Evolutionary conservation across 2,797 vertebrate species (phyloP).

Genomic region (Thunnus albacares): DNA sequence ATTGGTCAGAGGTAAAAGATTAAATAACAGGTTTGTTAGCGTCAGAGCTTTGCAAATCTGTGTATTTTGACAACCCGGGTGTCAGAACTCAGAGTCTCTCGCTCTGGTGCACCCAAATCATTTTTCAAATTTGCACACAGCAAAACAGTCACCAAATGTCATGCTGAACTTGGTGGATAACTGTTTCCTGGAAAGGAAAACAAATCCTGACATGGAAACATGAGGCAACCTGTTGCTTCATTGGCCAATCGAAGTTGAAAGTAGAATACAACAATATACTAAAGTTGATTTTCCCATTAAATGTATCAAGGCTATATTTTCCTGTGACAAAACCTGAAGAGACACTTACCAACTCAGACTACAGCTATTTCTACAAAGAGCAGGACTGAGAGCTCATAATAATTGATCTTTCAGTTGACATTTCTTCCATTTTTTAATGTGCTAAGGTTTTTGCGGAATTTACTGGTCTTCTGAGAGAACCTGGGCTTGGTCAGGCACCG

Average conservation of each 20-base stretch:
- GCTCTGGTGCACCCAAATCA: too few species aligned
- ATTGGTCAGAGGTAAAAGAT: background rate
- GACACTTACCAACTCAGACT: background rate
- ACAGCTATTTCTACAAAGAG: background rate
- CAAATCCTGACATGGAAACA: background rate
- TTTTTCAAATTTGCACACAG: background rate
- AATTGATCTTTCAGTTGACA: background rate
- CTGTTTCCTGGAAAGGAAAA: slow-evolving; percentile 2
- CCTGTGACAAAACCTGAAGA: background rate
- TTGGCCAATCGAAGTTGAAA: background rate
- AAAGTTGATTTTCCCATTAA: background rate
- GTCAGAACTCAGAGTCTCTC: too few species aligned
- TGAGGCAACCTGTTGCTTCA: slow-evolving; percentile 11
- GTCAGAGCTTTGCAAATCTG: background rate
- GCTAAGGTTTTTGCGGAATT: slow-evolving; percentile 1
- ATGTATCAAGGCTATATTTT: background rate
- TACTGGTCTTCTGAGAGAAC: background rate
- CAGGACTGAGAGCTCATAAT: background rate
- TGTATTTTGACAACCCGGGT: too few species aligned
- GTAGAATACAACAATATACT: background rate
- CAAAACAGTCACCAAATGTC: background rate
- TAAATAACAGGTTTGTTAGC: background rate
- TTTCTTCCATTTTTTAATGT: background rate
- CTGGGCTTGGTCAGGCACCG: background rate
- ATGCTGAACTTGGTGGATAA: background rate